A percentile compares a stretch with the other conserved stretches of the same genome.
These are phyloP conservation scores for Callionymus lyra DNA, from an alignment of 2,113 vertebrate genomes.

Conservation along the genomic window DNA sequence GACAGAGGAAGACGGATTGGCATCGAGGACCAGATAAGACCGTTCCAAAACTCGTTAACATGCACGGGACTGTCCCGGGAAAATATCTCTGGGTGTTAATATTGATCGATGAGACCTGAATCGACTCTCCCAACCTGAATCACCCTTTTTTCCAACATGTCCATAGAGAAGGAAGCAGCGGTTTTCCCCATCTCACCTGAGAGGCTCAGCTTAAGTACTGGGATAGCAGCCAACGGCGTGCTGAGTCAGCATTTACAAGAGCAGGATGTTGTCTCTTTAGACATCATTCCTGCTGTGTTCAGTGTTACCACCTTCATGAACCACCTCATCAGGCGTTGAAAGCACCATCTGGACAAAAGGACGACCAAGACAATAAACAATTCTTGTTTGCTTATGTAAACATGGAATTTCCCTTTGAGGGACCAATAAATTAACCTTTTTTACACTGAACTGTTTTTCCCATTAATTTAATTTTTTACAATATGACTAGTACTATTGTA, in stretches of 20 bases:
- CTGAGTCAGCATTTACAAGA: conserved; percentile 29
- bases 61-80: background rate
- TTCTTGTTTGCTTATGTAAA: no score
- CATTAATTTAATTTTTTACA: no score
- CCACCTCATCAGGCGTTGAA: conserved; percentile 7
- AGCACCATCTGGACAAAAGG: background rate
- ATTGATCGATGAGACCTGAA: conserved; percentile 1
- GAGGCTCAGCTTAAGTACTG: conserved; percentile 18
- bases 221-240: conserved; percentile 26
- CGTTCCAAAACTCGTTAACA: no score
- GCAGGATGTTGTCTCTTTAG: conserved; percentile 15
- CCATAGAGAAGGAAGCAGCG: conserved; percentile 19
- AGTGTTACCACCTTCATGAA: conserved; percentile 1
- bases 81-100: background rate
- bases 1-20: no score
- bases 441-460: no score
- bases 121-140: conserved; percentile 12
- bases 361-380: background rate
- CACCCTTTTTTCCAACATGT: conserved; percentile 8
- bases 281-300: background rate
- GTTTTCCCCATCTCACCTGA: conserved; percentile 29
- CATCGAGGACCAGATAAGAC: no score
- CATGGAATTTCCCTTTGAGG: no score
- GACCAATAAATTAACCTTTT: no score
- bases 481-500: no score